Percentiles rank a stretch among this genome's conserved stretches.
Conservation (phyloP, 2,113 vertebrate species). For the Pachypanchax playfairii region DNA sequence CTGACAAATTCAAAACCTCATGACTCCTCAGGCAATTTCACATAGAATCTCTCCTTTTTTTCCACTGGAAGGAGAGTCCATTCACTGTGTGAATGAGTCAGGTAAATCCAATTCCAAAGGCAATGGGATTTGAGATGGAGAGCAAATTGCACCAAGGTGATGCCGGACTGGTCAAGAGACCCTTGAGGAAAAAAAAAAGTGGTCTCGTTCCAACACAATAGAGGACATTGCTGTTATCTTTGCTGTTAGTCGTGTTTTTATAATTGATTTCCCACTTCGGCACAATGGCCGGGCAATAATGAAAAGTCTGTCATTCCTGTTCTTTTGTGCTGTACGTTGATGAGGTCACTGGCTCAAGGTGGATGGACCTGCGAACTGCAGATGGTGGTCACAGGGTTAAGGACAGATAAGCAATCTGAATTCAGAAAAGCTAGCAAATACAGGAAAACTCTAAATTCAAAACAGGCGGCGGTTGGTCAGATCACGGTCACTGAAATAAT, state of each 20-base stretch:
- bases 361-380: slow-evolving; percentile 26
- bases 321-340: slow-evolving; percentile 78
- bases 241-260: slow-evolving; percentile 81
- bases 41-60: slow-evolving; percentile 73
- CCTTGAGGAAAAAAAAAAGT: slow-evolving; percentile 69
- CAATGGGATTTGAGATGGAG: slow-evolving; percentile 82
- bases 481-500: background rate
- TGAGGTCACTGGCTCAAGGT: slow-evolving; percentile 79
- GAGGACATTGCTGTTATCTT: slow-evolving; percentile 77
- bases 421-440: slow-evolving; percentile 16
- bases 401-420: slow-evolving; percentile 38
- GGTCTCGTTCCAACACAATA: slow-evolving; percentile 68
- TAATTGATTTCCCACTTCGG: slow-evolving; percentile 81
- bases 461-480: background rate
- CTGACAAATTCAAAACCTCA: slow-evolving; percentile 67
- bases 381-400: slow-evolving; percentile 48
- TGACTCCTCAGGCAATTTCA: slow-evolving; percentile 79
- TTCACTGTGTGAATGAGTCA: slow-evolving; percentile 82
- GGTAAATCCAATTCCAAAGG: slow-evolving; percentile 85
- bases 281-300: slow-evolving; percentile 77
- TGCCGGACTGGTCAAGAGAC: slow-evolving; percentile 78
- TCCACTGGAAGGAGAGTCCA: slow-evolving; percentile 68
- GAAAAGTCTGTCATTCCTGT: slow-evolving; percentile 78
- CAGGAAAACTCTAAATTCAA: slow-evolving; percentile 25
- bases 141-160: slow-evolving; percentile 82